Conservation (phyloP, 1,140 invertebrate species). For the Zaprionus camerounensis region DNA sequence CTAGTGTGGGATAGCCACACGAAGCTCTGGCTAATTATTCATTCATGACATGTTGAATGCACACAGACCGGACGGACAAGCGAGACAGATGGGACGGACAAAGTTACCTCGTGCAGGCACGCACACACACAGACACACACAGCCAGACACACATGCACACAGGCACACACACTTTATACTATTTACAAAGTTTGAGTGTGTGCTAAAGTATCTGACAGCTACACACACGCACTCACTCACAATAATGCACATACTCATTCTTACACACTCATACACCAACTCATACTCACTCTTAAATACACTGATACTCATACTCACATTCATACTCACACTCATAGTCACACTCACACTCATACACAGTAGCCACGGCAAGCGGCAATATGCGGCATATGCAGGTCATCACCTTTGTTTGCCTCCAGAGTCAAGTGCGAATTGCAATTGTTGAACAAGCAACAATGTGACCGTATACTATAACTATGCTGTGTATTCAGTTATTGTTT, state of each 20-base stretch:
- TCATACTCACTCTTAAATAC: conserved; percentile 6
- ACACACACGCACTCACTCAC: conserved; percentile 61
- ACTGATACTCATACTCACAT: background rate
- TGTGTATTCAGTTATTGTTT: conserved; percentile 5
- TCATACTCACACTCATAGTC: conserved; percentile 35
- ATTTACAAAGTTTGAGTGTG: conserved; percentile 70
- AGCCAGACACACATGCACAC: conserved; percentile 4
- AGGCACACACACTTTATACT: conserved; percentile 50
- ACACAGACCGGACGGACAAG: conserved; percentile 39
- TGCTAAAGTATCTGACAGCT: conserved; percentile 76
- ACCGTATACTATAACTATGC: conserved; percentile 13
- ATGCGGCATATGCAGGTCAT: conserved; percentile 39
- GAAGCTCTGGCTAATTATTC: conserved; percentile 76
- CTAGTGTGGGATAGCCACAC: conserved; percentile 13
- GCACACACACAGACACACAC: conserved; percentile 13
- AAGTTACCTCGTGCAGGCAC: conserved; percentile 42
- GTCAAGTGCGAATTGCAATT: conserved; percentile 39
- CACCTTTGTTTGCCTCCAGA: conserved; percentile 28
- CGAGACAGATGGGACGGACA: conserved; percentile 9
- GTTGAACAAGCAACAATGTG: conserved; percentile 20
- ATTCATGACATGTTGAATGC: conserved; percentile 82
- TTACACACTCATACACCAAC: background rate
- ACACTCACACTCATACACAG: conserved; percentile 11
- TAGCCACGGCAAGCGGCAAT: conserved; percentile 32
- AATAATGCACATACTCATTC: conserved; percentile 19